Percentiles rank a stretch among this genome's conserved stretches.
Conservation (phyloP, 2,113 vertebrate genomes). For the Forbesichthys agassizii region DNA sequence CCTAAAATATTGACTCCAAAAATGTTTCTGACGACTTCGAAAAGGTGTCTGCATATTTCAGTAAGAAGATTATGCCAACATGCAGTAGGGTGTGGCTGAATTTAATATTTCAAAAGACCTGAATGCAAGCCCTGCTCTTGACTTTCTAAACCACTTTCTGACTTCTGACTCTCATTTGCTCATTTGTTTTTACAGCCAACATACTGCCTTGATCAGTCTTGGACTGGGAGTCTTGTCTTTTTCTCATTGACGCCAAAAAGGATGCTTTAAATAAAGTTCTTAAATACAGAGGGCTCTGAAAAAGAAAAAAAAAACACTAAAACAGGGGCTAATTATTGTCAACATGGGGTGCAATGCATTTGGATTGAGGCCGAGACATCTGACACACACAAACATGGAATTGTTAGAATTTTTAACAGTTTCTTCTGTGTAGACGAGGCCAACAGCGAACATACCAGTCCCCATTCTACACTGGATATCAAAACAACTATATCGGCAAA, state of each 20-base stretch:
- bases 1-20: too few species aligned
- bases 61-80: too few species aligned
- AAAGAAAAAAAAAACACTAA: not conserved
- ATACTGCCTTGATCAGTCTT: not conserved
- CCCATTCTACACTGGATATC: conserved; percentile 50
- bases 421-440: conserved; percentile 28
- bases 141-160: not conserved
- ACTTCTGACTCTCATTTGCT: not conserved
- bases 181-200: not conserved
- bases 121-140: not conserved
- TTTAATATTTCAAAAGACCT: too few species aligned
- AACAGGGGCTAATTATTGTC: not conserved
- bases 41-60: too few species aligned
- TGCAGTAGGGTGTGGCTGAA: too few species aligned
- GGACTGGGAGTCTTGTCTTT: conserved; percentile 1
- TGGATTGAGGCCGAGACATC: conserved; percentile 28
- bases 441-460: conserved; percentile 35
- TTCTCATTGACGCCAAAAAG: not conserved
- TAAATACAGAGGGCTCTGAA: not conserved
- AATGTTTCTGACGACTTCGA: too few species aligned
- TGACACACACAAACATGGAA: conserved; percentile 43
- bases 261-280: not conserved
- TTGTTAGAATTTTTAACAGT: conserved; percentile 40
- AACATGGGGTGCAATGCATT: conserved; percentile 10
- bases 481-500: conserved; percentile 65